These are phyloP conservation scores for Geophilus truncorum DNA, from an alignment of 2,888 invertebrate genomes.

Conservation along the genomic window DNA sequence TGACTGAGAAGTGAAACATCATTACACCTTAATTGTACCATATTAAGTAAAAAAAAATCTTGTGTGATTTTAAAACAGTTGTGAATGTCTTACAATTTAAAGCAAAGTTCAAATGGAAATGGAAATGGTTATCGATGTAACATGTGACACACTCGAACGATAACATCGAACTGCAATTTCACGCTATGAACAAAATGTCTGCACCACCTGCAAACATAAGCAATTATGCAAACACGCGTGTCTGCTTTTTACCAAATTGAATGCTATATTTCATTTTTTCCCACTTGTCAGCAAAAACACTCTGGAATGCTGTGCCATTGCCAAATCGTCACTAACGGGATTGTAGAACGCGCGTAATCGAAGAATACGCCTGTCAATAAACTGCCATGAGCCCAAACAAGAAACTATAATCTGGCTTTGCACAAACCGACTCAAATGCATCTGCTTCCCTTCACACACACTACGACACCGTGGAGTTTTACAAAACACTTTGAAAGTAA, in stretches of 20 bases:
- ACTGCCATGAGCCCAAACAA: neutral
- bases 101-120: neutral
- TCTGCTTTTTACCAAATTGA: conserved; percentile 13
- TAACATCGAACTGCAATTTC: conserved; percentile 13
- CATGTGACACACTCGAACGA: neutral
- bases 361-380: neutral
- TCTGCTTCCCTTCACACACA: neutral
- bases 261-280: conserved; percentile 18
- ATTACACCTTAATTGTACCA: too few species aligned
- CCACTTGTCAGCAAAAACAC: neutral
- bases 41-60: too few species aligned
- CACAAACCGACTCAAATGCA: neutral
- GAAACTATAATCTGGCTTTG: too few species aligned
- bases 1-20: too few species aligned
- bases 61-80: neutral
- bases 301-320: neutral
- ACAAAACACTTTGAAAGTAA: too few species aligned
- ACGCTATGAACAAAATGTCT: conserved; percentile 17
- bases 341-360: neutral
- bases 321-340: too few species aligned
- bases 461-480: too few species aligned
- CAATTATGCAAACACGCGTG: conserved; percentile 10
- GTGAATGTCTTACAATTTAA: neutral
- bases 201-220: conserved; percentile 10
- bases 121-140: conserved; percentile 10